Evolutionary conservation across 2,113 vertebrate species (phyloP).

Genomic region (Spheniscus mendiculus): DNA sequence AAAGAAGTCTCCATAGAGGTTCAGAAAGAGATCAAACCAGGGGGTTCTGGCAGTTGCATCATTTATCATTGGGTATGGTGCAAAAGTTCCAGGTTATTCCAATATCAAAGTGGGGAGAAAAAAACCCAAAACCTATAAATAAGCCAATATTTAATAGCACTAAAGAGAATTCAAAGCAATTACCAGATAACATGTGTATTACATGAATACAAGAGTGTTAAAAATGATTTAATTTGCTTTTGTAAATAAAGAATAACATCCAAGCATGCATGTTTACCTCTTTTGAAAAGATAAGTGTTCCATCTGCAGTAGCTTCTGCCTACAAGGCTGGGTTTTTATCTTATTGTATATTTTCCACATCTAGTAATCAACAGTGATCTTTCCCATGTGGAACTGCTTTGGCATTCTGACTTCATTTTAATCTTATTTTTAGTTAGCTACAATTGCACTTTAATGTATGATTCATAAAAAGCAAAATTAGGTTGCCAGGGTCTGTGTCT

Average conservation of each 20-base stretch:
- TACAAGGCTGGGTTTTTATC: neutral
- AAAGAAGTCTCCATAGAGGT: neutral
- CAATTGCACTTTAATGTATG: neutral
- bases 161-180: constrained; percentile 24
- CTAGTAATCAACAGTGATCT: neutral
- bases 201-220: constrained; percentile 52
- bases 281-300: constrained; percentile 60
- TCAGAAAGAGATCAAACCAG: neutral
- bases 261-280: constrained; percentile 53
- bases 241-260: constrained; percentile 66
- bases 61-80: neutral
- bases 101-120: neutral
- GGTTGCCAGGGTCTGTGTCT: neutral
- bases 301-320: constrained; percentile 27
- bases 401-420: neutral
- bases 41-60: neutral
- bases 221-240: constrained; percentile 64
- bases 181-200: constrained; percentile 45
- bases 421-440: constrained; percentile 31
- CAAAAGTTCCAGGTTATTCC: neutral
- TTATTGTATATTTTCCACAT: constrained; percentile 17
- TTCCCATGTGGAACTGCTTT: constrained; percentile 45
- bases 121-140: neutral
- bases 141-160: neutral
- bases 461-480: constrained; percentile 68